phyloP scores from a whole-genome alignment of 2,888 invertebrate species.

The Galerucella calmariensis region DNA sequence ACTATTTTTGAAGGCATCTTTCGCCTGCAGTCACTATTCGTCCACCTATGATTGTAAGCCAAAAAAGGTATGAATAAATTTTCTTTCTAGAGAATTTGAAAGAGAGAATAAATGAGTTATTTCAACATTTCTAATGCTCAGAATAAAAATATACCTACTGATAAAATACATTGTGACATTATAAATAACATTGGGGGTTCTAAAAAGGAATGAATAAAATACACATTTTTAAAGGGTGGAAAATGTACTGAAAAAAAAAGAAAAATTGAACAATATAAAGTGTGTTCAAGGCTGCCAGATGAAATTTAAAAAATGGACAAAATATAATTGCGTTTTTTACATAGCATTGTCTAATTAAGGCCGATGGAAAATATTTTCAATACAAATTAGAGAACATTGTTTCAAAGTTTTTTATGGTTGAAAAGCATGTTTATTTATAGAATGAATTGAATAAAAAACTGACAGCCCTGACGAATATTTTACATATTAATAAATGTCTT shows the following conservation, averaged over 20 bases:
- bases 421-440: too few relatives aligned
- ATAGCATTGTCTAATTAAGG: too few relatives aligned
- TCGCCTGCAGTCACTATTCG: too few relatives aligned
- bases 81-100: neutral
- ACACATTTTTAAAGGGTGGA: neutral
- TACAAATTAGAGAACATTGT: too few relatives aligned
- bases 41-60: neutral
- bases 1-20: too few relatives aligned
- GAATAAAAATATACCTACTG: neutral
- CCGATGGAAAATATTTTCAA: too few relatives aligned
- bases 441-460: neutral
- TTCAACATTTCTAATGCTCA: neutral
- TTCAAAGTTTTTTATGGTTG: too few relatives aligned
- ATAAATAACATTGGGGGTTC: neutral
- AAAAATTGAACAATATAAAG: neutral
- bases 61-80: conserved; percentile 2
- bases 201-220: neutral
- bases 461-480: neutral
- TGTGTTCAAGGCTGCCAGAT: neutral
- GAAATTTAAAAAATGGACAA: too few relatives aligned
- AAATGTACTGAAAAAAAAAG: conserved; percentile 2
- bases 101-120: neutral
- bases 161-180: conserved; percentile 4
- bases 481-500: neutral
- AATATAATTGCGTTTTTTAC: too few relatives aligned